A percentile compares a stretch with the other conserved stretches of the same genome.
Evolutionary conservation across 2,113 vertebrate species (phyloP).

Genomic region (Ploceus nigricollis): DNA sequence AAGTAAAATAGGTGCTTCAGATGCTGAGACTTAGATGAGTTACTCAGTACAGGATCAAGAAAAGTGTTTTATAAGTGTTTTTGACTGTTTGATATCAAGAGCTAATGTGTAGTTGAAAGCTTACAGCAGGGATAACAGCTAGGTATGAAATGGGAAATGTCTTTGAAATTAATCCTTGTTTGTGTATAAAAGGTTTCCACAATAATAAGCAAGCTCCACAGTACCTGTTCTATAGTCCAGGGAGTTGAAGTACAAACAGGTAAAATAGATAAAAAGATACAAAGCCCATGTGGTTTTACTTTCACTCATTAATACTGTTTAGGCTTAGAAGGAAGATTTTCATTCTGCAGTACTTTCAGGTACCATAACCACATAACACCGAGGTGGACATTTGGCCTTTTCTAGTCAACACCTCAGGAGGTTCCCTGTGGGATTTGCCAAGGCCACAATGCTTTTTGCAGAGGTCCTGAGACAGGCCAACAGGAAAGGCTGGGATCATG

Average conservation of each 20-base stretch:
- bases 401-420: fast-evolving
- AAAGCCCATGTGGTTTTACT: neutral
- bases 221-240: neutral
- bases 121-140: neutral
- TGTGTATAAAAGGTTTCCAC: neutral
- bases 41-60: neutral
- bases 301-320: neutral
- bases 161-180: constrained; percentile 12
- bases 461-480: neutral
- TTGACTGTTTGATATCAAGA: neutral
- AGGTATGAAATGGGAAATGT: neutral
- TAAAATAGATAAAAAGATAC: neutral
- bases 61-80: constrained; percentile 7
- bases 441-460: neutral
- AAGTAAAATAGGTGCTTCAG: neutral
- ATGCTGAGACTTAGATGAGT: neutral
- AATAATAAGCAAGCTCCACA: neutral
- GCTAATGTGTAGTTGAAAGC: neutral
- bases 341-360: neutral
- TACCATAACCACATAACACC: neutral
- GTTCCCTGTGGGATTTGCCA: neutral
- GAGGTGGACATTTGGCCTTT: neutral
- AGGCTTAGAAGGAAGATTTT: neutral
- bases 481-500: neutral
- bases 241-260: neutral